These are phyloP conservation scores for Eilema griseolum DNA, from an alignment of 2,888 invertebrate species.

Conservation along the genomic window DNA sequence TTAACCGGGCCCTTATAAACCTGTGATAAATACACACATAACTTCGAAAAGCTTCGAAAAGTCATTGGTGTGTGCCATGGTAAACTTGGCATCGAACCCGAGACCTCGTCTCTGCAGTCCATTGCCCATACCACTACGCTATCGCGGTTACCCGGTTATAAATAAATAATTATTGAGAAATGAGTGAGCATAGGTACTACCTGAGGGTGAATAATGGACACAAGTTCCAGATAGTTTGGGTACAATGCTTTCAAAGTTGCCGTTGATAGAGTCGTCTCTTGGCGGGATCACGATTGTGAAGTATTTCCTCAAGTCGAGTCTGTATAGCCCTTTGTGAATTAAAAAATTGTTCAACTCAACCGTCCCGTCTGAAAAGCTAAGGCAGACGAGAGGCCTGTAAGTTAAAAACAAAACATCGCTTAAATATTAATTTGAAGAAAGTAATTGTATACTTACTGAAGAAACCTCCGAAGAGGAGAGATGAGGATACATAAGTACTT, in stretches of 20 bases:
- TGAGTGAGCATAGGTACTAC: slow-evolving; percentile 60
- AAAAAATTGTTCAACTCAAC: slow-evolving; percentile 80
- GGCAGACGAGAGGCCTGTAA: slow-evolving; percentile 77
- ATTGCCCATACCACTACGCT: too few species aligned
- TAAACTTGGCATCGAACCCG: too few species aligned
- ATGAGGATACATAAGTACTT: neutral
- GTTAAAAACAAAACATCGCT: neutral
- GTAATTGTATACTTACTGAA: too few species aligned
- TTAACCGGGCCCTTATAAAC: too few species aligned
- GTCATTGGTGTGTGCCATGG: too few species aligned
- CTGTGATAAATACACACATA: too few species aligned
- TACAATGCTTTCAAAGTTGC: slow-evolving; percentile 58
- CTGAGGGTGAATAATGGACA: slow-evolving; percentile 86
- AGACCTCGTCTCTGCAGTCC: too few species aligned
- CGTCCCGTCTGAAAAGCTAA: slow-evolving; percentile 81
- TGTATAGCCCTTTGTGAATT: slow-evolving; percentile 63
- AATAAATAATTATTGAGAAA: too few species aligned
- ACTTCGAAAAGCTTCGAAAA: too few species aligned
- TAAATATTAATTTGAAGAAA: too few species aligned
- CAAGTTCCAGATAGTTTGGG: slow-evolving; percentile 73
- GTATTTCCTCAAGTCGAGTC: slow-evolving; percentile 66
- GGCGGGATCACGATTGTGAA: slow-evolving; percentile 71
- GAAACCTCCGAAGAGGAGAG: neutral
- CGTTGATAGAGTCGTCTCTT: slow-evolving; percentile 70
- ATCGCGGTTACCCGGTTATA: too few species aligned